These are phyloP conservation scores for Prietella phreatophila DNA, from an alignment of 2,113 vertebrate genomes.

Conservation along the genomic window DNA sequence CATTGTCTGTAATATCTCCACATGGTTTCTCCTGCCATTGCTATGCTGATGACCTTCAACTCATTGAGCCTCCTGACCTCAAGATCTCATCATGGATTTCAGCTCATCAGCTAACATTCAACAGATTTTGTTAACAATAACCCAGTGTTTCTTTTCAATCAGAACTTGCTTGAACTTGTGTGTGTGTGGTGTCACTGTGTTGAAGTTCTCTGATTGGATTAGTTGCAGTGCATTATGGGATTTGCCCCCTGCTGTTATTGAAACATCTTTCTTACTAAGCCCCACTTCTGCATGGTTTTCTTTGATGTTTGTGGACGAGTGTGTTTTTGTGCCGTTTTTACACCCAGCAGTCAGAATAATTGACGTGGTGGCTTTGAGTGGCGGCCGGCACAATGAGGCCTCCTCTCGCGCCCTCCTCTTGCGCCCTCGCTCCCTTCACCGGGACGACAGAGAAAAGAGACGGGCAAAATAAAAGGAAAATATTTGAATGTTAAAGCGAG, in stretches of 20 bases:
- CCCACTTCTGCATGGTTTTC: not conserved
- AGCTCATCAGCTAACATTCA: not conserved
- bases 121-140: not conserved
- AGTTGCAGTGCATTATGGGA: conserved; percentile 41
- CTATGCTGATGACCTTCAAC: not conserved
- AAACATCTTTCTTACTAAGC: conserved; percentile 5
- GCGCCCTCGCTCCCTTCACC: not conserved
- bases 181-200: not conserved
- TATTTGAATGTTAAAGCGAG: conserved; percentile 39
- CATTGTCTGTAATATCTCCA: not conserved
- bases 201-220: conserved; percentile 30
- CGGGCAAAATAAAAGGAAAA: conserved; percentile 38
- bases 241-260: conserved; percentile 4
- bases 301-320: conserved; percentile 9
- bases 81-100: not conserved
- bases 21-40: not conserved
- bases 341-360: conserved; percentile 8
- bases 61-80: not conserved
- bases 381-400: conserved; percentile 1
- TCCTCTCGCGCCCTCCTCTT: not conserved
- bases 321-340: not conserved
- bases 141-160: not conserved
- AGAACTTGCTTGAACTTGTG: not conserved
- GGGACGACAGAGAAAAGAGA: conserved; percentile 7
- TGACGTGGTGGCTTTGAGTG: conserved; percentile 24